These are phyloP conservation scores for Acrocephalus kingi DNA, from an alignment of 2,113 vertebrate genomes.

Conservation along the genomic window DNA sequence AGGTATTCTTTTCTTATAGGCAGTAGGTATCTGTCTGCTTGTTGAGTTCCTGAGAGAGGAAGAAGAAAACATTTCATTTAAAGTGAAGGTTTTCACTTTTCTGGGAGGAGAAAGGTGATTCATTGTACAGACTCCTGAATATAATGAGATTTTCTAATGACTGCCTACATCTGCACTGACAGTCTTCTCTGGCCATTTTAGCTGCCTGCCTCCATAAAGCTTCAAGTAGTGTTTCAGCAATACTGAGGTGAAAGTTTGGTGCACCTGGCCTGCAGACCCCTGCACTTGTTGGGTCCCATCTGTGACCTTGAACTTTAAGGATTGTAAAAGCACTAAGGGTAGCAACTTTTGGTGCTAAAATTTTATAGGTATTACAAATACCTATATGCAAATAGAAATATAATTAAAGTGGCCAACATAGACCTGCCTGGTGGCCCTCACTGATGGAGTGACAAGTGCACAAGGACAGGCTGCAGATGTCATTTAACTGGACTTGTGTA, in stretches of 20 bases:
- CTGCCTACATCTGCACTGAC: constrained; percentile 12
- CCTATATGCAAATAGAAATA: not conserved
- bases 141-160: constrained; percentile 61
- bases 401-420: not conserved
- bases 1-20: not conserved
- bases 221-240: not conserved
- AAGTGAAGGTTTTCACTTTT: constrained; percentile 28
- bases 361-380: not conserved
- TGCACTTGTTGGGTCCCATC: not conserved
- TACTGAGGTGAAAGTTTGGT: not conserved
- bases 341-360: not conserved
- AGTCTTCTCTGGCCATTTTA: not conserved
- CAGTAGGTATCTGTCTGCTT: constrained; percentile 11
- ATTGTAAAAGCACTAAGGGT: not conserved
- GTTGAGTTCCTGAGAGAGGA: constrained; percentile 28
- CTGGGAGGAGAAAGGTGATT: constrained; percentile 12
- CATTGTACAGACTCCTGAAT: constrained; percentile 27
- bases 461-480: not conserved
- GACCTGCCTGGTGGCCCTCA: too few species aligned
- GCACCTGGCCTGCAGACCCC: not conserved
- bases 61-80: constrained; percentile 52
- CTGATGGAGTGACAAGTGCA: not conserved
- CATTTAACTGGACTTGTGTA: not conserved
- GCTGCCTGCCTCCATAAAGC: not conserved
- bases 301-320: not conserved